phyloP scores from a whole-genome alignment of 2,888 invertebrate genomes.

The Lasioglossum marginatum region DNA sequence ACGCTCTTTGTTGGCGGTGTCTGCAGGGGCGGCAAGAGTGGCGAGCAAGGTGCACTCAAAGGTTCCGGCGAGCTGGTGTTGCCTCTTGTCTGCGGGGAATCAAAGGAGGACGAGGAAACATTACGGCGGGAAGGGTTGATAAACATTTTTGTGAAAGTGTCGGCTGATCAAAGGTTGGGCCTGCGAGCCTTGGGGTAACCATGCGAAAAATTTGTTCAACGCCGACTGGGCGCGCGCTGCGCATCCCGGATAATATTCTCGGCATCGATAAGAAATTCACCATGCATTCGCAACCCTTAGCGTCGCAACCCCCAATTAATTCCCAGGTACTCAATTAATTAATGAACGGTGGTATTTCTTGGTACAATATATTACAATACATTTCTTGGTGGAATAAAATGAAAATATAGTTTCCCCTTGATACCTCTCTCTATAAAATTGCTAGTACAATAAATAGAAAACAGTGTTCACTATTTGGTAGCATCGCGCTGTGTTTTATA shows the following conservation, averaged over 20 bases:
- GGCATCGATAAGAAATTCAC: background rate
- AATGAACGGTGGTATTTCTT: background rate
- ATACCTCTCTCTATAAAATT: no score
- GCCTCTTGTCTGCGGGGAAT: slow-evolving; percentile 72
- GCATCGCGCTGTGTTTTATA: no score
- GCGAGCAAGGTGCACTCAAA: slow-evolving; percentile 79
- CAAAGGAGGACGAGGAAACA: slow-evolving; percentile 52
- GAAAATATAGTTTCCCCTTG: background rate
- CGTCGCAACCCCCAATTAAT: background rate
- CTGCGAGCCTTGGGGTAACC: slow-evolving; percentile 27
- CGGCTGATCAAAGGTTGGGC: slow-evolving; percentile 52
- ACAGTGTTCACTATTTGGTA: no score
- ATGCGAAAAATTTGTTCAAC: slow-evolving; percentile 48
- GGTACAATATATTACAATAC: background rate
- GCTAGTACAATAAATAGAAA: no score
- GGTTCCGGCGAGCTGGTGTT: slow-evolving; percentile 80
- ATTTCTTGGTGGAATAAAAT: background rate
- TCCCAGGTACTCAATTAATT: background rate
- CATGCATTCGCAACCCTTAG: background rate
- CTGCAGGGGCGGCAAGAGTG: slow-evolving; percentile 78
- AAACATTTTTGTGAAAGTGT: slow-evolving; percentile 63
- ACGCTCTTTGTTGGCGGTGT: slow-evolving; percentile 77
- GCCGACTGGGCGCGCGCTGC: background rate
- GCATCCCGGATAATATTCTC: background rate
- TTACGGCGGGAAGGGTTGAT: slow-evolving; percentile 48